These are phyloP conservation scores for Pachliopta kotzebuea DNA, from an alignment of 2,888 invertebrate genomes.

Conservation along the genomic window DNA sequence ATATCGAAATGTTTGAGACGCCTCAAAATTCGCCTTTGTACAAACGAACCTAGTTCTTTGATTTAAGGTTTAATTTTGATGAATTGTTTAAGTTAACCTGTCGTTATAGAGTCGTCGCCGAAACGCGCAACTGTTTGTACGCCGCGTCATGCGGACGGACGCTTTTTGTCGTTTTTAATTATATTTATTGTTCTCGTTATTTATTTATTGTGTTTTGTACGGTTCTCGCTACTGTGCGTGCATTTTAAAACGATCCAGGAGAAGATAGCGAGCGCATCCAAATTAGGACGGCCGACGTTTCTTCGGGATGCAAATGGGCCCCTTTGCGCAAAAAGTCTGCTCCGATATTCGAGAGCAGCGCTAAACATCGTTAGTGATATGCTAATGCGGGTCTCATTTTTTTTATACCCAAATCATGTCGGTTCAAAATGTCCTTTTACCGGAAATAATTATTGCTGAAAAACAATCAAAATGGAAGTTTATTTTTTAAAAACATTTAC, in stretches of 20 bases:
- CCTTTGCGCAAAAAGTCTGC: conserved; percentile 60
- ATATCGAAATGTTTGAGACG: conserved; percentile 71
- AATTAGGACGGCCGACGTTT: conserved; percentile 66
- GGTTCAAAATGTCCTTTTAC: conserved; percentile 11
- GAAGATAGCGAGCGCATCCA: conserved; percentile 70
- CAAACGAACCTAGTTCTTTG: conserved; percentile 42
- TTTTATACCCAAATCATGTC: conserved; percentile 5
- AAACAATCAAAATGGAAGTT: conserved; percentile 21
- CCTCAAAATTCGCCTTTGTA: conserved; percentile 40
- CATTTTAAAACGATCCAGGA: conserved; percentile 65
- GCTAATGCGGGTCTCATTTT: conserved; percentile 13
- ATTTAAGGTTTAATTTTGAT: conserved; percentile 36
- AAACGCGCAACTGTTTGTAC: conserved; percentile 66
- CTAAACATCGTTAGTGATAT: conserved; percentile 63
- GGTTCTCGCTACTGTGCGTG: conserved; percentile 72
- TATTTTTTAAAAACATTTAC: conserved; percentile 54
- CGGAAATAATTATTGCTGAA: conserved; percentile 12
- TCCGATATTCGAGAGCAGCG: conserved; percentile 51
- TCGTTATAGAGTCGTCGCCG: conserved; percentile 68
- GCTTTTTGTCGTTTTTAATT: conserved; percentile 78
- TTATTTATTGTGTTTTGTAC: conserved; percentile 73
- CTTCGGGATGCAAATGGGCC: conserved; percentile 60
- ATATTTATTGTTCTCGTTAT: conserved; percentile 78
- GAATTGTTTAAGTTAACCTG: conserved; percentile 43
- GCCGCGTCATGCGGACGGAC: conserved; percentile 69